Conservation (phyloP, 1,140 invertebrate genomes). For the Polypedilum vanderplanki region DNA sequence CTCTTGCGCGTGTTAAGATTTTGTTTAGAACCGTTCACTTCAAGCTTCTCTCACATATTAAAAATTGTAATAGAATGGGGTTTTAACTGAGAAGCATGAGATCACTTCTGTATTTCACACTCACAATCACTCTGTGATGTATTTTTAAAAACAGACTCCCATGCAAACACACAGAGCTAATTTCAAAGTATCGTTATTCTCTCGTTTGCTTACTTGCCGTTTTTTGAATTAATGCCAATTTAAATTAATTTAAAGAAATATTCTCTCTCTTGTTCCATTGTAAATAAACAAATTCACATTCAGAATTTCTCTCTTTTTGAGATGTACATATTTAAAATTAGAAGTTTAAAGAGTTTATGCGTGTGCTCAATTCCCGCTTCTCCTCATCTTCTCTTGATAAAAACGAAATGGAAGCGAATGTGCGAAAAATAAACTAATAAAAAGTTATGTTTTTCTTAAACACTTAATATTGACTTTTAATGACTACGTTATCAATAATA, state of each 20-base stretch:
- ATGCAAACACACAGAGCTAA: neutral
- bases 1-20: neutral
- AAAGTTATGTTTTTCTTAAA: too few relatives aligned
- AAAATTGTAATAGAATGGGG: neutral
- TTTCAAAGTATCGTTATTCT: neutral
- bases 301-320: too few relatives aligned
- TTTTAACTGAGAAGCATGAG: slow-evolving; percentile 16
- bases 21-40: slow-evolving; percentile 1
- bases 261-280: neutral
- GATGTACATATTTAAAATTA: too few relatives aligned
- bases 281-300: too few relatives aligned
- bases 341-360: too few relatives aligned
- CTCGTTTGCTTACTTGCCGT: neutral
- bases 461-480: too few relatives aligned
- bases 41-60: slow-evolving; percentile 20
- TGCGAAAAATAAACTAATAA: too few relatives aligned
- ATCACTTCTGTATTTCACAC: neutral
- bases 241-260: slow-evolving; percentile 21
- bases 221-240: slow-evolving; percentile 25
- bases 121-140: neutral
- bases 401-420: too few relatives aligned
- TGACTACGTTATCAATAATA: neutral
- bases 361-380: too few relatives aligned
- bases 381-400: too few relatives aligned
- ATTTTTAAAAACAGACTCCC: neutral